phyloP scores from a whole-genome alignment of 1,140 invertebrate genomes.

The Cotesia typhae region DNA sequence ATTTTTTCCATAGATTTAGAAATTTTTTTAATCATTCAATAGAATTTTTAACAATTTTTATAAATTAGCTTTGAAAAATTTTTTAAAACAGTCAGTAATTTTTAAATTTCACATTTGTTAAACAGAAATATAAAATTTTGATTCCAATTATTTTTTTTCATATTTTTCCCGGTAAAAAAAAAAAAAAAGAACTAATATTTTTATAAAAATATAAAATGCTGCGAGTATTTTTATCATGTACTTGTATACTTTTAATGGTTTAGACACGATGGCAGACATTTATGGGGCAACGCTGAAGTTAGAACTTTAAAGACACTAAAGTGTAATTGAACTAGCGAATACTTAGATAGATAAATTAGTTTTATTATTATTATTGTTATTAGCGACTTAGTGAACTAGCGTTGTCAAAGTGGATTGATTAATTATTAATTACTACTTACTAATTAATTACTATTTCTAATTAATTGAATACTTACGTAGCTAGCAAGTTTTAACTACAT shows the following conservation, averaged over 20 bases:
- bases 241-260: slow-evolving; percentile 31
- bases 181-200: slow-evolving; percentile 21
- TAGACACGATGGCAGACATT: slow-evolving; percentile 34
- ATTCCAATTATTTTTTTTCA: no score
- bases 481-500: slow-evolving; percentile 11
- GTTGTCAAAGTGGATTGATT: slow-evolving; percentile 23
- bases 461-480: slow-evolving; percentile 22
- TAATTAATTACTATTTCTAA: slow-evolving; percentile 17
- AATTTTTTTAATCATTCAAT: no score
- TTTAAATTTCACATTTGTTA: no score
- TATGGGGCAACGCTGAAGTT: slow-evolving; percentile 37
- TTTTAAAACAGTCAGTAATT: no score
- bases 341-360: slow-evolving; percentile 37
- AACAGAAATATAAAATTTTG: no score
- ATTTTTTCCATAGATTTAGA: no score
- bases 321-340: slow-evolving; percentile 23
- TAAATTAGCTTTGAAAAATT: no score
- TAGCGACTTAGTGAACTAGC: slow-evolving; percentile 27
- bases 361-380: background rate
- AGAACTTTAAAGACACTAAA: background rate
- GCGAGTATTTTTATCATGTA: slow-evolving; percentile 22
- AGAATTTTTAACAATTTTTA: no score
- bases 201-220: slow-evolving; percentile 23
- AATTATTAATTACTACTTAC: slow-evolving; percentile 9
- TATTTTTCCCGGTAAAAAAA: background rate